These are phyloP conservation scores for Coecobrya sp. DNA, from an alignment of 2,888 invertebrate genomes.

Conservation along the genomic window DNA sequence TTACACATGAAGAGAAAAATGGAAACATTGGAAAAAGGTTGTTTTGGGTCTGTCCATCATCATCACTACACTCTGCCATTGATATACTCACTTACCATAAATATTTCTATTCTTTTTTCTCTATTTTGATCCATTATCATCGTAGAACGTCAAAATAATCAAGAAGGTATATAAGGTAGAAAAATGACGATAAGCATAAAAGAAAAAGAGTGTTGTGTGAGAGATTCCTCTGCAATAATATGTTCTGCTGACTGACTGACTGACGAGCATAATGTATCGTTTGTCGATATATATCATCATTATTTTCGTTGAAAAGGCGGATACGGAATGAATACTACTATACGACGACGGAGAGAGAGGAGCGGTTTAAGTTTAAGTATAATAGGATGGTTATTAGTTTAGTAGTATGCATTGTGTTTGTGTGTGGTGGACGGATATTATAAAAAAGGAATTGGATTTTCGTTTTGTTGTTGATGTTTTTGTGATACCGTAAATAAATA, in stretches of 20 bases:
- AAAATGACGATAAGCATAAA: not conserved
- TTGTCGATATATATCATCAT: conserved; percentile 46
- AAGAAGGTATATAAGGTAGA: conserved; percentile 1
- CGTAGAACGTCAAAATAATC: conserved; percentile 57
- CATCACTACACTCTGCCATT: not conserved
- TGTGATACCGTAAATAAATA: conserved; percentile 75
- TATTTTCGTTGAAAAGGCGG: conserved; percentile 57
- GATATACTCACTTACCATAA: not conserved
- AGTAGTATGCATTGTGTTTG: no score
- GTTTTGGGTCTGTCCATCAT: conserved; percentile 32
- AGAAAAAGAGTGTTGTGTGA: not conserved
- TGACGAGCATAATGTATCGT: not conserved
- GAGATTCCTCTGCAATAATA: conserved; percentile 11
- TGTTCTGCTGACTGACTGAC: not conserved
- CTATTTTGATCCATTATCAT: conserved; percentile 40
- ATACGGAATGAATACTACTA: conserved; percentile 8
- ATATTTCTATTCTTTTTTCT: not conserved
- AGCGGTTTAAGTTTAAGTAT: not conserved
- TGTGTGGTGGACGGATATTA: conserved; percentile 45
- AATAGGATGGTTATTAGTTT: conserved; percentile 38
- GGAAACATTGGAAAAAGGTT: conserved; percentile 58
- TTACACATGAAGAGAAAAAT: conserved; percentile 28
- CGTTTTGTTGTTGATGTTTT: conserved; percentile 57
- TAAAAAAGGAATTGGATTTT: conserved; percentile 50
- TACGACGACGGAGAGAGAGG: not conserved